Conservation (phyloP, 2,888 invertebrate genomes). For the Cryptocephalus primarius region DNA sequence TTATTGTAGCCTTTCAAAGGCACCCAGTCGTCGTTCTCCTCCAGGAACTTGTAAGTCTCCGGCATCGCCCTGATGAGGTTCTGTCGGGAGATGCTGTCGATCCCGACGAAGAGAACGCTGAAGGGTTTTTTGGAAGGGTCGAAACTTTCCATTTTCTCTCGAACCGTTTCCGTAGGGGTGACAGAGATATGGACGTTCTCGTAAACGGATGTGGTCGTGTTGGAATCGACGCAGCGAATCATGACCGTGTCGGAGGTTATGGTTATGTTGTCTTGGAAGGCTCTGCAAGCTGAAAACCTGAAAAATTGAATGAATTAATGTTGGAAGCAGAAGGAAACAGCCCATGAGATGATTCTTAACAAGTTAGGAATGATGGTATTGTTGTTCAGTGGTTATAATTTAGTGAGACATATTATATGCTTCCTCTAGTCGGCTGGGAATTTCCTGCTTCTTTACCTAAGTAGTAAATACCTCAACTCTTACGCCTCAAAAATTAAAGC, state of each 20-base stretch:
- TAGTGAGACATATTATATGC: no score
- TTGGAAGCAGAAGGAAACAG: background rate
- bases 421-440: no score
- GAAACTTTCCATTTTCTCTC: slow-evolving; percentile 10
- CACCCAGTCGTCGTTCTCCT: slow-evolving; percentile 36
- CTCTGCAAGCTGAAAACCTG: slow-evolving; percentile 7
- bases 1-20: slow-evolving; percentile 40
- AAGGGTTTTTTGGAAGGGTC: slow-evolving; percentile 31
- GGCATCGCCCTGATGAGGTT: slow-evolving; percentile 68
- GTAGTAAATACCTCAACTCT: no score
- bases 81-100: slow-evolving; percentile 74
- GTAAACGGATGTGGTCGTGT: slow-evolving; percentile 26
- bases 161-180: slow-evolving; percentile 1
- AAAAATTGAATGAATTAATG: background rate
- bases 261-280: slow-evolving; percentile 7
- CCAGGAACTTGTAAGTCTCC: slow-evolving; percentile 54
- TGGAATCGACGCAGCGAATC: slow-evolving; percentile 5
- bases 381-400: no score
- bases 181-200: slow-evolving; percentile 46
- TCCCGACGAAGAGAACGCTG: slow-evolving; percentile 66
- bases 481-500: no score
- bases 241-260: slow-evolving; percentile 6
- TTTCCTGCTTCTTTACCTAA: no score
- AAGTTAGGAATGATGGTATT: no score
- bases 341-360: no score